Percentiles rank a stretch among this genome's conserved stretches.
These are phyloP conservation scores for Manis crassicaudata DNA, from an alignment of 2,797 vertebrate species.

Conservation along the genomic window DNA sequence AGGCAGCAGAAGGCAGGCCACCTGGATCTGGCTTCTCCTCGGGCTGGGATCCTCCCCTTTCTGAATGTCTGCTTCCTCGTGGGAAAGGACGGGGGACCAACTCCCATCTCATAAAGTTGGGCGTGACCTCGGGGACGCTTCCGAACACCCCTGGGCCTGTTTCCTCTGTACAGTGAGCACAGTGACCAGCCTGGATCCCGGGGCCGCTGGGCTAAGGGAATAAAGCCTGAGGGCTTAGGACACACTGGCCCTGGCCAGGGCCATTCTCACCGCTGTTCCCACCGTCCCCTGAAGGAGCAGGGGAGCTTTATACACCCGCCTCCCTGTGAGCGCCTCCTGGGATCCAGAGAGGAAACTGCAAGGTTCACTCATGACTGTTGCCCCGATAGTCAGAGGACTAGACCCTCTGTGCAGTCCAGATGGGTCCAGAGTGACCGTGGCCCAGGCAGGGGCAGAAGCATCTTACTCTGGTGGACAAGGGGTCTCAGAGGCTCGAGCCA, in stretches of 20 bases:
- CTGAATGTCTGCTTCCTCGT: background rate
- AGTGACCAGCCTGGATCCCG: fast-evolving
- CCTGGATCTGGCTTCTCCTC: background rate
- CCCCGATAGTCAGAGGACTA: background rate
- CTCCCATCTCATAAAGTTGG: background rate
- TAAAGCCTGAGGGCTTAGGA: background rate
- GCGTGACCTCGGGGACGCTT: background rate
- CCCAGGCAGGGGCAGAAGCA: no score
- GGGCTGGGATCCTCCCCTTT: background rate
- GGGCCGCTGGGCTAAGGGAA: no score
- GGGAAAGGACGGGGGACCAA: background rate
- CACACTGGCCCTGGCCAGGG: background rate
- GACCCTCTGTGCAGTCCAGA: background rate
- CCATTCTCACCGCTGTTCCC: background rate
- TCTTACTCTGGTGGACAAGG: background rate
- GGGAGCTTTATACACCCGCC: background rate
- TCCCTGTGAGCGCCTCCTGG: background rate
- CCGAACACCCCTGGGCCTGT: background rate
- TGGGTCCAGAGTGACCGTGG: no score
- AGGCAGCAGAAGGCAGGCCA: background rate
- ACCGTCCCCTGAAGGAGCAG: background rate
- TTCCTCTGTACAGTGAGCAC: background rate
- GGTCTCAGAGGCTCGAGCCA: background rate
- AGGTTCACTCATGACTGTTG: background rate
- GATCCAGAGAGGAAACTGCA: background rate